A percentile compares a stretch with the other conserved stretches of the same genome.
Conservation (phyloP, 1,140 invertebrate species). For the Phenacoccus solenopsis region DNA sequence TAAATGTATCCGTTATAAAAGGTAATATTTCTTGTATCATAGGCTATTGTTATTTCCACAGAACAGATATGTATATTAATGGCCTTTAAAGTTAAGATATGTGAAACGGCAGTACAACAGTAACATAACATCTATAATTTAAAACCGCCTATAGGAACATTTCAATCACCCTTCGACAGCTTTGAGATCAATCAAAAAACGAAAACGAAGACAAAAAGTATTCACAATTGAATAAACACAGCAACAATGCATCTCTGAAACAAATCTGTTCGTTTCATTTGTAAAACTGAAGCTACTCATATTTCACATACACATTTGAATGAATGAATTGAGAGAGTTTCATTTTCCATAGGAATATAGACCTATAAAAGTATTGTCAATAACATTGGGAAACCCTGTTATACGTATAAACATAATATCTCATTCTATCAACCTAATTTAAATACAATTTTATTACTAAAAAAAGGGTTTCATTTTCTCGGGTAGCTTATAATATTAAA, state of each 20-base stretch:
- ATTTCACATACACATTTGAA: background rate
- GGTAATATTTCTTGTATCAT: background rate
- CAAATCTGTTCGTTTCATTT: constrained; percentile 2
- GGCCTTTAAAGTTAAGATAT: background rate
- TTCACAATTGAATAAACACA: background rate
- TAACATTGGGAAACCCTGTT: background rate
- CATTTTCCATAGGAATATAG: background rate
- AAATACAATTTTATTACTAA: background rate
- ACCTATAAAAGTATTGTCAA: constrained; percentile 3
- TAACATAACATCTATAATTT: background rate
- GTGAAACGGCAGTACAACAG: background rate
- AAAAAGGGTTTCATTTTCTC: background rate
- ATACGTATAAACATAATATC: background rate
- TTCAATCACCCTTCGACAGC: background rate
- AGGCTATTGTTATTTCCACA: background rate
- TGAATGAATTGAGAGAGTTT: background rate
- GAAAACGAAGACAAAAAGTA: background rate
- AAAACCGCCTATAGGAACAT: background rate
- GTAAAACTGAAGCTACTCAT: background rate
- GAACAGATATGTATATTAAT: background rate
- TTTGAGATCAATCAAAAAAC: background rate
- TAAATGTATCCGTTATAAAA: background rate
- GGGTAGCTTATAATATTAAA: background rate
- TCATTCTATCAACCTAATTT: background rate
- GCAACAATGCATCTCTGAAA: background rate